These are phyloP conservation scores for Arctopsyche grandis DNA, from an alignment of 1,140 invertebrate species.

Conservation along the genomic window DNA sequence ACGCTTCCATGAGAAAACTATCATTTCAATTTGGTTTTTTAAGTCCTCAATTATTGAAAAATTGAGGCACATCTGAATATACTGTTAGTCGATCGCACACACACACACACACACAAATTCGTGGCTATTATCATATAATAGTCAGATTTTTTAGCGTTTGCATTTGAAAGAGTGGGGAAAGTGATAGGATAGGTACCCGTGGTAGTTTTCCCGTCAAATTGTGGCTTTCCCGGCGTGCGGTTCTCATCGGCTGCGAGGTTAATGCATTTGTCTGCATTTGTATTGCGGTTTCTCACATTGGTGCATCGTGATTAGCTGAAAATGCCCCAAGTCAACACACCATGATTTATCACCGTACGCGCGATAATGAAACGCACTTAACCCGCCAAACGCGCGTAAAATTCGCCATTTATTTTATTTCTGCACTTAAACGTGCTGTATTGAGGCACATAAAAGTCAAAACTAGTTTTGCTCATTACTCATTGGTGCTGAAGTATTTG, in stretches of 20 bases:
- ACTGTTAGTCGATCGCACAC: background rate
- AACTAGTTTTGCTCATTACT: too few relatives aligned
- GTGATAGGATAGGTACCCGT: too few relatives aligned
- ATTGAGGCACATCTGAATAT: constrained; percentile 8
- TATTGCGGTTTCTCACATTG: constrained; percentile 48
- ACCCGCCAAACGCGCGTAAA: background rate
- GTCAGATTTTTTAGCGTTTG: too few relatives aligned
- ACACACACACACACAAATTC: background rate
- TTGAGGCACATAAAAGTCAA: too few relatives aligned
- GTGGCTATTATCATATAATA: background rate
- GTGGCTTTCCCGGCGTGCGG: constrained; percentile 11
- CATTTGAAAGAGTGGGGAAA: too few relatives aligned
- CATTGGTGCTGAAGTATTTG: too few relatives aligned
- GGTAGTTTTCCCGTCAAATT: background rate
- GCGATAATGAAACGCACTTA: constrained; percentile 20
- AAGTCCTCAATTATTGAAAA: background rate
- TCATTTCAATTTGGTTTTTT: constrained; percentile 1
- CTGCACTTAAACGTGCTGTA: too few relatives aligned
- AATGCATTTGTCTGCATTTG: constrained; percentile 45
- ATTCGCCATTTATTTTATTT: too few relatives aligned
- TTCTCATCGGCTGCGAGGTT: constrained; percentile 16
- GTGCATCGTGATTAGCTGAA: constrained; percentile 41
- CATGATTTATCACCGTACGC: constrained; percentile 28
- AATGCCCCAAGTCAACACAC: constrained; percentile 34
- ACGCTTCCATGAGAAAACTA: constrained; percentile 18